Evolutionary conservation across 2,113 vertebrate species (phyloP).

Genomic region (Pelobates fuscus): DNA sequence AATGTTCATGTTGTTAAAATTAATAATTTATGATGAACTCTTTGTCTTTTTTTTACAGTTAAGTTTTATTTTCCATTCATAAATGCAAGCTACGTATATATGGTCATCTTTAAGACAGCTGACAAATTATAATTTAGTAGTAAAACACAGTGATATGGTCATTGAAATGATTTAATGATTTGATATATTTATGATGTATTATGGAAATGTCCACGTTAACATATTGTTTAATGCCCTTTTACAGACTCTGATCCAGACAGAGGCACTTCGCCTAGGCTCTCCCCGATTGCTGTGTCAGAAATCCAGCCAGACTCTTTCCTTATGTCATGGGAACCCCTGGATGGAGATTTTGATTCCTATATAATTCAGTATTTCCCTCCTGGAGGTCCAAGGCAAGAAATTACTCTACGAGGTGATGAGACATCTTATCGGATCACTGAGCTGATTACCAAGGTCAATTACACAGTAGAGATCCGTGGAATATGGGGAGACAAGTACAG

Average conservation of each 20-base stretch:
- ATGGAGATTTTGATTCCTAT: slow-evolving; percentile 64
- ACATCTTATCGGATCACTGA: slow-evolving; percentile 39
- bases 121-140: too few relatives aligned
- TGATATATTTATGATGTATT: too few relatives aligned
- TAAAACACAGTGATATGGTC: too few relatives aligned
- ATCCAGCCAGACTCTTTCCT: slow-evolving; percentile 54
- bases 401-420: slow-evolving; percentile 50
- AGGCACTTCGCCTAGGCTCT: slow-evolving; percentile 50
- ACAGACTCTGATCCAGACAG: slow-evolving; percentile 19
- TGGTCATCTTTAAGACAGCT: too few relatives aligned
- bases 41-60: too few relatives aligned
- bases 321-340: slow-evolving; percentile 60
- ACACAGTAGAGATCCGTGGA: slow-evolving; percentile 61
- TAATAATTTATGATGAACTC: too few relatives aligned
- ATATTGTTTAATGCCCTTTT: too few relatives aligned
- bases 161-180: too few relatives aligned
- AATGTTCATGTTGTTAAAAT: too few relatives aligned
- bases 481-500: slow-evolving; percentile 28
- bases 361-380: slow-evolving; percentile 58
- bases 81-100: too few relatives aligned
- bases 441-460: slow-evolving; percentile 54
- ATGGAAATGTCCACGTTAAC: too few relatives aligned
- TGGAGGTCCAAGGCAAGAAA: slow-evolving; percentile 39
- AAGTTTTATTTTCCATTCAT: too few relatives aligned
- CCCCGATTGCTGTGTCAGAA: slow-evolving; percentile 58